Conservation (phyloP, 2,888 invertebrate species). For the Belgica antarctica region DNA sequence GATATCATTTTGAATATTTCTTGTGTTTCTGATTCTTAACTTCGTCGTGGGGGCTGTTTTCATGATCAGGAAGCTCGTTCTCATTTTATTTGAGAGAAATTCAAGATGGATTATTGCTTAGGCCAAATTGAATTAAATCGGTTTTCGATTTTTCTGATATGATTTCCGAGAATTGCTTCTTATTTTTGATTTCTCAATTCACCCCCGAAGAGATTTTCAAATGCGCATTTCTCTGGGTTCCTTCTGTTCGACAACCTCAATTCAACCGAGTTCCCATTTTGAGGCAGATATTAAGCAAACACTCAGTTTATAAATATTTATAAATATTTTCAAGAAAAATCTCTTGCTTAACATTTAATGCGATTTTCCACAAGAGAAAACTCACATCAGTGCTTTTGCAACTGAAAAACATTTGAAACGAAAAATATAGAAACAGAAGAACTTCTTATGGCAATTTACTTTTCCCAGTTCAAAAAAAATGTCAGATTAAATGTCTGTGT, state of each 20-base stretch:
- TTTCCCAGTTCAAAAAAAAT: no score
- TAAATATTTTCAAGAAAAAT: conserved; percentile 25
- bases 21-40: not conserved
- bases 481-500: no score
- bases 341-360: conserved; percentile 7
- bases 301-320: conserved; percentile 24
- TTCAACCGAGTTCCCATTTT: not conserved
- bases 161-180: no score
- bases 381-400: not conserved
- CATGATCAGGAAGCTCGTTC: no score
- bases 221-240: not conserved
- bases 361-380: conserved; percentile 12
- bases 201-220: no score
- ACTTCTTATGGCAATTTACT: no score
- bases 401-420: no score
- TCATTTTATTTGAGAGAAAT: no score
- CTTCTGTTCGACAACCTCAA: not conserved
- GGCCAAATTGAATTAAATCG: not conserved
- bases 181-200: no score
- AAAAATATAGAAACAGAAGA: no score
- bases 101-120: not conserved
- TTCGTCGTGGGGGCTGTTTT: not conserved
- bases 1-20: conserved; percentile 15
- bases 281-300: not conserved
- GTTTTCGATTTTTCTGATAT: not conserved